Base-by-base conservation (phyloP, 2,797 vertebrate genomes). In the Acanthornis magna region DNA sequence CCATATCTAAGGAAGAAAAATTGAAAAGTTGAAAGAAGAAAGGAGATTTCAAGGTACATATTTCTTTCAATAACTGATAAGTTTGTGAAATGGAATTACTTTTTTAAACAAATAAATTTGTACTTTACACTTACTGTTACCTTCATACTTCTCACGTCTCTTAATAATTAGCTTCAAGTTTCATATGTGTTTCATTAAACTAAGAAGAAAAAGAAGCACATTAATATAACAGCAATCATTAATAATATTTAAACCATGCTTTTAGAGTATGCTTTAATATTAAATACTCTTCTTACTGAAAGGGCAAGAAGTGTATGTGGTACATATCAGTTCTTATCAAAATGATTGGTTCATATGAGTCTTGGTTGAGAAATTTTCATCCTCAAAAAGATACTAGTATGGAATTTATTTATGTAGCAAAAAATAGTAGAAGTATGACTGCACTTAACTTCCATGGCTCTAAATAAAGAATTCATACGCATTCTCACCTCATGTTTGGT, bases 1-100 rank as follows among this genome's bases (percentile, higher is more conserved):
- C 89, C 90, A 72, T 94, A 63, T 94, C 95, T 96, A 96, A 95
- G 94, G 96, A 96, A 82, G 96, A 96, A 95, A 95, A 92, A 86
- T 34, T 95, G 92, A 90, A 94, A 94, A 89, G 58, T 90, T 96
- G 88, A 95, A 94, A 93, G 93, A 97, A 95, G 95, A 95, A 96
- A 95, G 93, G 91, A 95, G 43, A 95, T 93, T 86, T 94, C 85
- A 90, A 96, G 94, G 94, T 96, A 97, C 89, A 91, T 83, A 80
- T 95, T 95, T 93, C 83, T 94, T 92, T 92, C 75, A 76, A 55
- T 96, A 94, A 86, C 66, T 81, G 75, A 78, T 84, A 68, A 92
- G 47, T 57, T 92, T 95, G 50, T 93, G 80, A 95, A 92, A 79
- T 83, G 19, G 32, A 91, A 93, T 62, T 88, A 71, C 10, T 16